Base-by-base conservation (phyloP, 92 coral and sea anemone genomes). In the Desmophyllum pertusum region DNA sequence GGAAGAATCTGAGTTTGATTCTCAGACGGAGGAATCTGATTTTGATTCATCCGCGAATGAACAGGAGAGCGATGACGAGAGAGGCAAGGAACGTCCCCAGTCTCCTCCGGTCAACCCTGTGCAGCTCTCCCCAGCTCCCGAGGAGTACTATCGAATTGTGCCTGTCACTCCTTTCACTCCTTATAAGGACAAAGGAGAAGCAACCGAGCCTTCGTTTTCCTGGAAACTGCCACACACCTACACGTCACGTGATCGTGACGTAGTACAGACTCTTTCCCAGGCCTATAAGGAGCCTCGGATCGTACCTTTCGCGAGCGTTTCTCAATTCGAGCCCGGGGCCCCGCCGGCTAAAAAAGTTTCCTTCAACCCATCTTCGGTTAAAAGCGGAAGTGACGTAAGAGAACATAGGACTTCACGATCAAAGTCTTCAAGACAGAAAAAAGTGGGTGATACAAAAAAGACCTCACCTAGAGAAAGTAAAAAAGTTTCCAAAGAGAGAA, bases 41-140 rank as follows among this genome's bases (percentile, higher is more conserved):
- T 25, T 55, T 19, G 78, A 81, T 25, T 81, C 76, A 6, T 70
- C 79, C 10, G 43, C 23, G 2, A 29, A 81, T 71, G 85, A 71
- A 38, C 68, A 81, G 38, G 85, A 81, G 31, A 57, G 18, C 43
- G 53, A n/a, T n/a, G n/a, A 70, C 15, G 66, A 80, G 67, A 53
- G 80, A 45, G 75, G 42, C 77, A 23, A 62, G 40, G 68, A 82
- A 75, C 37, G 88, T 70, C 9, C 84, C 35, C 66, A 81, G 40
- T 88, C 89, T 41, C 85, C 94, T 23, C 92, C 78, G 73, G 68
- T 81, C 79, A 75, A 92, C 5, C 90, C 93, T 23, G 80, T 94
- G n/a, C 95, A 90, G 81, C 83, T 94, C 27, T 94, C 98, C 15
- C 98, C 98, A 45, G 98, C 98, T 45, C 98, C 98, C 21, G 95